Evolutionary conservation across 2,888 invertebrate species (phyloP).

Genomic region (Laothoe populi): DNA sequence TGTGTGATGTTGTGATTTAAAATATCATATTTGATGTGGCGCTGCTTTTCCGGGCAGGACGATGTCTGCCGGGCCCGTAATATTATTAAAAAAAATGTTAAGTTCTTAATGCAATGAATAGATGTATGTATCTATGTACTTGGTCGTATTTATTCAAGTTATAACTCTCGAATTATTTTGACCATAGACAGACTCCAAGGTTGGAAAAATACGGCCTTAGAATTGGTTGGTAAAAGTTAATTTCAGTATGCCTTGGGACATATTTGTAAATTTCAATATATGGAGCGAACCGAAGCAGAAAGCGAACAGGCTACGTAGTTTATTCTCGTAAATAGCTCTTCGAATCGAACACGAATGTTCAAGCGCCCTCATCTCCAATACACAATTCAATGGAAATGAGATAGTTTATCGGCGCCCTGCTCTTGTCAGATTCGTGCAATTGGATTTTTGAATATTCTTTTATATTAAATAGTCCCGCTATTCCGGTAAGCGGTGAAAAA

Average conservation of each 20-base stretch:
- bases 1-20: too few species aligned
- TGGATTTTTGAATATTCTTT: conserved; percentile 36
- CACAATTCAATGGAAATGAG: conserved; percentile 50
- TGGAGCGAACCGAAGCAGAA: too few species aligned
- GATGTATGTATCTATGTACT: too few species aligned
- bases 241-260: background rate
- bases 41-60: too few species aligned
- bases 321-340: conserved; percentile 12
- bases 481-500: background rate
- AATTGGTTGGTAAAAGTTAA: background rate
- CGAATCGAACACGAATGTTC: conserved; percentile 40
- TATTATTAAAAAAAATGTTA: too few species aligned
- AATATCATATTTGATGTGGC: too few species aligned
- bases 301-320: background rate
- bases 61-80: too few species aligned
- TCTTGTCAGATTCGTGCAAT: conserved; percentile 37
- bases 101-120: too few species aligned
- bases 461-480: background rate
- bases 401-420: conserved; percentile 38
- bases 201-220: too few species aligned
- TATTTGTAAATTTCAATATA: background rate
- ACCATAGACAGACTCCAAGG: too few species aligned
- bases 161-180: too few species aligned
- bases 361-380: conserved; percentile 40
- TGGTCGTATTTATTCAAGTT: too few species aligned